phyloP scores from a whole-genome alignment of 2,888 invertebrate genomes.

The Andrena haemorrhoa region DNA sequence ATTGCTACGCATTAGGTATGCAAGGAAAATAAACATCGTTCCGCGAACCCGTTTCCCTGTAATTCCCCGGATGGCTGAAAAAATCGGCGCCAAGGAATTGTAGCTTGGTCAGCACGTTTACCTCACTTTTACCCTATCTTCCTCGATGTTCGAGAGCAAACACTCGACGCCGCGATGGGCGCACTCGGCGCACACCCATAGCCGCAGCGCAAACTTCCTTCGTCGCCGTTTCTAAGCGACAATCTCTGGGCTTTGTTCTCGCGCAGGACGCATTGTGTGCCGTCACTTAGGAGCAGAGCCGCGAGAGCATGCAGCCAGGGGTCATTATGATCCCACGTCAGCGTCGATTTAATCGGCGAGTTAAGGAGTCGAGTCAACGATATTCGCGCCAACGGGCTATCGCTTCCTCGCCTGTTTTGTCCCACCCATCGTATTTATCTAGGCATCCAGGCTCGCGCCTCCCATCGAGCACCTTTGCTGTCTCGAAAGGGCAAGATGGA shows the following conservation, averaged over 20 bases:
- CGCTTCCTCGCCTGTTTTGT: not conserved
- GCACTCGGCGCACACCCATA: not conserved
- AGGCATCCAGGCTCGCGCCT: constrained; percentile 28
- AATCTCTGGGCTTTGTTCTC: constrained; percentile 9
- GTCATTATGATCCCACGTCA: constrained; percentile 58
- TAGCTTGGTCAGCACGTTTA: constrained; percentile 19
- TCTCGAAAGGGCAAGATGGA: constrained; percentile 42
- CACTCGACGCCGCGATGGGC: not conserved
- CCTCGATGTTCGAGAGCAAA: not conserved
- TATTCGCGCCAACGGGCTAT: not conserved
- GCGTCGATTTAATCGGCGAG: constrained; percentile 29
- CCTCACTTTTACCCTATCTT: constrained; percentile 26
- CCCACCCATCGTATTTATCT: constrained; percentile 16
- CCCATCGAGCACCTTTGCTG: constrained; percentile 25
- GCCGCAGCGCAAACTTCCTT: not conserved
- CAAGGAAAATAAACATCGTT: constrained; percentile 3
- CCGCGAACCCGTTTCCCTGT: not conserved
- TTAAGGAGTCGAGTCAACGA: constrained; percentile 15
- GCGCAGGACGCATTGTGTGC: constrained; percentile 1
- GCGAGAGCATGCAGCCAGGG: not conserved
- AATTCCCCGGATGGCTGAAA: not conserved
- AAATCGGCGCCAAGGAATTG: constrained; percentile 15
- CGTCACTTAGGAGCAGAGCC: not conserved
- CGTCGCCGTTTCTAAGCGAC: not conserved
- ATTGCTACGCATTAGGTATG: not conserved